Evolutionary conservation across 2,888 invertebrate genomes (phyloP).

Genomic region (Mythimna loreyi): DNA sequence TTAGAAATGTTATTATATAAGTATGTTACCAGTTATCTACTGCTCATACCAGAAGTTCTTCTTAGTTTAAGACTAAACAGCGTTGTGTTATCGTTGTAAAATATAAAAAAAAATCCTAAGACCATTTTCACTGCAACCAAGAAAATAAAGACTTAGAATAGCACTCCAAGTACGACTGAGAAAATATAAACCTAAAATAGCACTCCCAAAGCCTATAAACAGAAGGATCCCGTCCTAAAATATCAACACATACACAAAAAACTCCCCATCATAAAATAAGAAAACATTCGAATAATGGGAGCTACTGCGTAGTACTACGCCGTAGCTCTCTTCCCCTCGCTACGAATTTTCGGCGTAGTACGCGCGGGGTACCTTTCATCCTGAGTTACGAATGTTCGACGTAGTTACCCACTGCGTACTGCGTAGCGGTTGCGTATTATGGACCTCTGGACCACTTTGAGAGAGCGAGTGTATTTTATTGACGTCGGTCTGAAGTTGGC

Average conservation of each 20-base stretch:
- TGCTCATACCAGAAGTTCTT: too few species aligned
- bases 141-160: background rate
- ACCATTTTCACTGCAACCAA: background rate
- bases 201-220: background rate
- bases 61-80: too few species aligned
- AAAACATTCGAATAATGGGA: constrained; percentile 17
- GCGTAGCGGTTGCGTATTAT: constrained; percentile 32
- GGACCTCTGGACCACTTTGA: constrained; percentile 3
- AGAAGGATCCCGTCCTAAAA: constrained; percentile 10
- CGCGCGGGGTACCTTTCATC: background rate
- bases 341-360: constrained; percentile 19
- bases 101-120: too few species aligned
- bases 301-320: constrained; percentile 37
- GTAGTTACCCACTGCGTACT: constrained; percentile 21
- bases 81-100: too few species aligned
- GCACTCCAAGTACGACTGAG: background rate
- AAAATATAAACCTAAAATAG: constrained; percentile 9
- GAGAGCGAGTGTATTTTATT: constrained; percentile 21
- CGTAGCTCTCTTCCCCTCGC: background rate
- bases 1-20: too few species aligned
- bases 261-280: constrained; percentile 14
- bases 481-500: constrained; percentile 7
- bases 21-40: too few species aligned
- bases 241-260: constrained; percentile 7
- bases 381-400: constrained; percentile 28